These are phyloP conservation scores for Tichodroma muraria DNA, from an alignment of 2,113 vertebrate genomes.

Conservation along the genomic window DNA sequence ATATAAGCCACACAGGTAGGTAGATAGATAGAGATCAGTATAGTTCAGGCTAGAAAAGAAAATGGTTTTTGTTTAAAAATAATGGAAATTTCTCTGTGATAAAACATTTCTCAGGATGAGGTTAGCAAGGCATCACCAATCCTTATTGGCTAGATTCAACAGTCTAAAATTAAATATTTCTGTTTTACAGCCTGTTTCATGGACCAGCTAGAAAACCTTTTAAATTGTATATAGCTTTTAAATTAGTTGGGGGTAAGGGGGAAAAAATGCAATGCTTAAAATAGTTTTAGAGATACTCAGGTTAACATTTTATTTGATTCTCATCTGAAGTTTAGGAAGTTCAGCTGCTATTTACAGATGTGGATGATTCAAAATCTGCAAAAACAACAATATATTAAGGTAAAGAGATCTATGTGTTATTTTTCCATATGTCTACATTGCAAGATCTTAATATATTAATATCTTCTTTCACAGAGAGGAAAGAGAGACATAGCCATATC, in stretches of 20 bases:
- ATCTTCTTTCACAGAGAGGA: background rate
- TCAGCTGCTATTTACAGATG: background rate
- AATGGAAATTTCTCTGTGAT: background rate
- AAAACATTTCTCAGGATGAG: background rate
- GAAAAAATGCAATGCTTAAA: background rate
- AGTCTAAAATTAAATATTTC: background rate
- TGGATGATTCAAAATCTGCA: background rate
- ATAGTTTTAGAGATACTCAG: background rate
- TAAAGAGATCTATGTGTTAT: background rate
- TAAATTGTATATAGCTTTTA: background rate
- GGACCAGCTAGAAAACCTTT: background rate
- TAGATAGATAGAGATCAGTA: background rate
- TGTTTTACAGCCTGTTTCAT: background rate
- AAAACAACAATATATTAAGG: background rate
- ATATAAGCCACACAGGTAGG: background rate
- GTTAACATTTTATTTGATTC: background rate
- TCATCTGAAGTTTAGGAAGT: background rate
- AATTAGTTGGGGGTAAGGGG: background rate
- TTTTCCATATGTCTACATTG: background rate
- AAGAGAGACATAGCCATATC: background rate
- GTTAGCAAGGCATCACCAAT: background rate
- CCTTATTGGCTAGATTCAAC: background rate
- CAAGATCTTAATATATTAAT: background rate
- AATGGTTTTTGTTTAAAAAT: background rate
- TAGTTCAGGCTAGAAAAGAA: background rate